Base-by-base conservation (phyloP, 2,113 vertebrate species). In the Lampris megalopsis region DNA sequence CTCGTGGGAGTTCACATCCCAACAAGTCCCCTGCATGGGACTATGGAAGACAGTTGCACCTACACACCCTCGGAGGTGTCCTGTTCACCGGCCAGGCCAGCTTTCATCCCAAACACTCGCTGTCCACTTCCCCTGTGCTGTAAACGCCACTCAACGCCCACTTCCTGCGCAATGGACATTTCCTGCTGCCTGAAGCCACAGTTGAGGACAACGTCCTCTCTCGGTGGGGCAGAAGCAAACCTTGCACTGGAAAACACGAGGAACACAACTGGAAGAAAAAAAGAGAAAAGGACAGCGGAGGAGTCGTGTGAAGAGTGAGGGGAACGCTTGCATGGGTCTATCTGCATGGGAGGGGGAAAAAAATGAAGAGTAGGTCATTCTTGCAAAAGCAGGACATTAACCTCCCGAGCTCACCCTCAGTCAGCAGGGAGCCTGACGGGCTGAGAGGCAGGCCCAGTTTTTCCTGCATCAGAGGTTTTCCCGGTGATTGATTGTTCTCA, bases 51-150 rank as follows among this genome's bases (percentile, higher is more conserved):
- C 4, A 6, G 2, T 0, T 3, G 5, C 4, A 36, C 37, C 48
- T 24, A 9, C 89, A 86, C 40, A 94, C 92, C 68, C 42, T 68
- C 52, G 47, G 85, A 3, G 40, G 71, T 82, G 35, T 49, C 82
- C 7, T 88, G 88, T 40, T 53, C 9, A 56, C 89, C 86, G 6
- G 79, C 76, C 59, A 87, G 60, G 5, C 62, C 74, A 0, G 83
- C 81, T 73, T 64, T 92, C 79, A 92, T 94, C 2, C 67, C 75
- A 64, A 96, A 78, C 1, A 98, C 68, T 60, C 85, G 93, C 1
- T 2, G 63, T 0, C 96, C 95, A 0, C 72, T 91, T 59, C 97
- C 96, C 75, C 75, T 87, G 70, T 96, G 86, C 82, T 97, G 97
- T 68, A 91, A 85, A 37, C 95, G 91, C 96, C 96, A 97, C 47